Evolutionary conservation across 2,888 invertebrate genomes (phyloP).

Genomic region (Ochropleura plecta): DNA sequence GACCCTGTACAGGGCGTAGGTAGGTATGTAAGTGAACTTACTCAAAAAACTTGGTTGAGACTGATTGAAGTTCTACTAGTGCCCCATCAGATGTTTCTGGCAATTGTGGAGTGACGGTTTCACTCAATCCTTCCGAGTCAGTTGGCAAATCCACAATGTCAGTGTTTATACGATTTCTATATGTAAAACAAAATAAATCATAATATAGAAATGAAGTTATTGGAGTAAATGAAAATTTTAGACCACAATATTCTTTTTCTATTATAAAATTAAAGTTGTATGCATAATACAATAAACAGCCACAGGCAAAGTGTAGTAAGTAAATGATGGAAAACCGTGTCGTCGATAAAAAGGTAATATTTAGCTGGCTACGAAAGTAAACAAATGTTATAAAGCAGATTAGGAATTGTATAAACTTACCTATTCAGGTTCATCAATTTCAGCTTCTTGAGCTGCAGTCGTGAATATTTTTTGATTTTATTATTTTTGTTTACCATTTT

Average conservation of each 20-base stretch:
- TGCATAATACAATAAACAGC: no score
- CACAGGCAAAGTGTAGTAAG: not conserved
- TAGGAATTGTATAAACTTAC: no score
- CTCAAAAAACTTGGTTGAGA: constrained; percentile 2
- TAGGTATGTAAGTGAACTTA: constrained; percentile 1
- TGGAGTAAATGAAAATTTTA: no score
- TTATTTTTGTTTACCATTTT: no score
- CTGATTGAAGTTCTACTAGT: constrained; percentile 16
- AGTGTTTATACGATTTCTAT: constrained; percentile 8
- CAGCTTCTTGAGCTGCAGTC: not conserved
- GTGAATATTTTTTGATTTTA: no score
- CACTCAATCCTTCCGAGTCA: constrained; percentile 12
- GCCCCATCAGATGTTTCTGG: constrained; percentile 16
- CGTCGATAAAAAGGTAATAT: not conserved
- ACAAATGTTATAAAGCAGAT: no score
- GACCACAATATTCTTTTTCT: no score
- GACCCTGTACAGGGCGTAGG: not conserved
- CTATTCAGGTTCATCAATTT: constrained; percentile 2
- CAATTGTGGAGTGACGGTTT: not conserved
- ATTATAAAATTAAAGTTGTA: no score
- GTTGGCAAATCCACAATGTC: constrained; percentile 11
- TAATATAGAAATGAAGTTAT: no score
- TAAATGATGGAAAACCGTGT: not conserved
- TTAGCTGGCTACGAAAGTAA: not conserved
- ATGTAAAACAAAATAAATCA: no score